These are phyloP conservation scores for Aphidius colemani DNA, from an alignment of 2,888 invertebrate genomes.

Conservation along the genomic window DNA sequence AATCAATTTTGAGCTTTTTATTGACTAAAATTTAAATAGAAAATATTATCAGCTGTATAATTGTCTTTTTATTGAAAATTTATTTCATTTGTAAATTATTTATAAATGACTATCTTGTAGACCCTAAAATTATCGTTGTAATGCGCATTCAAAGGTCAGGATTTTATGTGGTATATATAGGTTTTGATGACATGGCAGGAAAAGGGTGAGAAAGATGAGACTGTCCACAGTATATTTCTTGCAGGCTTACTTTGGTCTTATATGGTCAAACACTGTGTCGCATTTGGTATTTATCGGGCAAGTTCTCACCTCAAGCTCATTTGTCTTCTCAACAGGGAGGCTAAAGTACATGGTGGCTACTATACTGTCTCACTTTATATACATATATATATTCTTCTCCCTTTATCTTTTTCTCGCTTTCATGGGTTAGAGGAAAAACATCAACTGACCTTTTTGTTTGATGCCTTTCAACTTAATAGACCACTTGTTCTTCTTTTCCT, in stretches of 20 bases:
- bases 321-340: slow-evolving; percentile 56
- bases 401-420: too few relatives aligned
- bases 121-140: too few relatives aligned
- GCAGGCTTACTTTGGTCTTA: slow-evolving; percentile 49
- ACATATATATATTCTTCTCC: not conserved
- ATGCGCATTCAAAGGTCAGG: slow-evolving; percentile 25
- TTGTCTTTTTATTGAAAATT: too few relatives aligned
- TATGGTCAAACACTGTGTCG: slow-evolving; percentile 59
- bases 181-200: slow-evolving; percentile 14
- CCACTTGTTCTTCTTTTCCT: not conserved
- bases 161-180: not conserved
- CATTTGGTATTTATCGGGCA: slow-evolving; percentile 60
- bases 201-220: slow-evolving; percentile 28
- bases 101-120: too few relatives aligned
- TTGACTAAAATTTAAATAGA: too few relatives aligned
- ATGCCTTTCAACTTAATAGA: too few relatives aligned
- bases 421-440: too few relatives aligned
- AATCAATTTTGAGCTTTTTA: too few relatives aligned
- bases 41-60: too few relatives aligned
- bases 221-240: slow-evolving; percentile 53
- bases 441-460: too few relatives aligned
- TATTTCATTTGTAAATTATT: too few relatives aligned
- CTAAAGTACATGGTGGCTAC: slow-evolving; percentile 23
- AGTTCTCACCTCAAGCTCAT: slow-evolving; percentile 61
- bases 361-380: slow-evolving; percentile 18